These are phyloP conservation scores for Terebella lapidaria DNA, from an alignment of 2,888 invertebrate species.

Conservation along the genomic window DNA sequence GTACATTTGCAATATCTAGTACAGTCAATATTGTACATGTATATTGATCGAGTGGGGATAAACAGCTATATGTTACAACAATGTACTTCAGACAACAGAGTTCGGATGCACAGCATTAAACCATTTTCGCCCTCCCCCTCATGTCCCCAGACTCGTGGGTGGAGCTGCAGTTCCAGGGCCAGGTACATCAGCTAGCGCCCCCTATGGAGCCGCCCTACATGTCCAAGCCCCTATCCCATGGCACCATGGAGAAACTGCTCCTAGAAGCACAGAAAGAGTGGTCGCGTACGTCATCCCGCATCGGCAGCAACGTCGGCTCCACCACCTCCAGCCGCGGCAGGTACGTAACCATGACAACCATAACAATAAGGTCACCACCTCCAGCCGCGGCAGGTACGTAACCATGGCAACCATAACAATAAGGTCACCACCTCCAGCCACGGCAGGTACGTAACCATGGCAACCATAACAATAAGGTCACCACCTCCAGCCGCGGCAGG, in stretches of 20 bases:
- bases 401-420: too few species aligned
- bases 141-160: constrained; percentile 5
- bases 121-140: too few species aligned
- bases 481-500: constrained; percentile 28
- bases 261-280: constrained; percentile 48
- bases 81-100: too few species aligned
- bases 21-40: too few species aligned
- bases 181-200: background rate
- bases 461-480: too few species aligned
- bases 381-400: constrained; percentile 24
- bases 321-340: constrained; percentile 29
- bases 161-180: background rate
- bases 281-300: constrained; percentile 35
- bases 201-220: background rate
- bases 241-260: constrained; percentile 36
- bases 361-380: too few species aligned
- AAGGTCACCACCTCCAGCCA: constrained; percentile 31
- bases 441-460: constrained; percentile 22
- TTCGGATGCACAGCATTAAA: too few species aligned
- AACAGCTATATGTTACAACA: too few species aligned
- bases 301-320: constrained; percentile 30
- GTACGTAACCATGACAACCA: too few species aligned
- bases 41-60: too few species aligned
- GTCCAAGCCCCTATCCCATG: background rate
- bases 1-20: too few species aligned